A percentile compares a stretch with the other conserved stretches of the same genome.
Conservation (phyloP, 2,797 vertebrate species). For the Gallinago nigripennis region DNA sequence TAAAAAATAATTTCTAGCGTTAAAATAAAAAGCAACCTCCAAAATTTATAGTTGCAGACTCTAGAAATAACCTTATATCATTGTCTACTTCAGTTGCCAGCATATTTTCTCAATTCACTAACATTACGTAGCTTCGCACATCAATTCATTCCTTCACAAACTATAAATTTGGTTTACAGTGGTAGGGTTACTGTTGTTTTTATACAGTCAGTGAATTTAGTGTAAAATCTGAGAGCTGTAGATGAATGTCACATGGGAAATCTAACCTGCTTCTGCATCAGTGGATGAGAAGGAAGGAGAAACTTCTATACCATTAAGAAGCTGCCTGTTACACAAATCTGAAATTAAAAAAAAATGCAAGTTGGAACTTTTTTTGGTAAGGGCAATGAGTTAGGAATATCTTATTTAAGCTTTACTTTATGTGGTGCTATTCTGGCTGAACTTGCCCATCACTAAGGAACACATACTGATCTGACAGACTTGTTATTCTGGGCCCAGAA, state of each 20-base stretch:
- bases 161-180: not conserved
- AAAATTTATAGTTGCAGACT: not conserved
- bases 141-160: not conserved
- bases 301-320: not conserved
- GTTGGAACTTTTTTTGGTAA: not conserved
- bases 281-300: not conserved
- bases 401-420: not conserved
- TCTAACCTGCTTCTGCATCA: not conserved
- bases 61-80: not conserved
- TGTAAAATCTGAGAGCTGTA: not conserved
- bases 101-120: not conserved
- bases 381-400: not conserved
- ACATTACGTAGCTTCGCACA: not conserved
- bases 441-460: not conserved
- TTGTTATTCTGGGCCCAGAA: not conserved
- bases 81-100: not conserved
- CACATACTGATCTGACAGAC: not conserved
- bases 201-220: not conserved
- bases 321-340: not conserved
- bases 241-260: not conserved
- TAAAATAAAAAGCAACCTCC: not conserved
- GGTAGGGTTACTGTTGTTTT: not conserved
- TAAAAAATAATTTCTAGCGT: not conserved
- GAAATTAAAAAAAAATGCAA: not conserved
- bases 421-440: not conserved